Conservation (phyloP, 2,888 invertebrate genomes). For the Mythimna albipuncta region DNA sequence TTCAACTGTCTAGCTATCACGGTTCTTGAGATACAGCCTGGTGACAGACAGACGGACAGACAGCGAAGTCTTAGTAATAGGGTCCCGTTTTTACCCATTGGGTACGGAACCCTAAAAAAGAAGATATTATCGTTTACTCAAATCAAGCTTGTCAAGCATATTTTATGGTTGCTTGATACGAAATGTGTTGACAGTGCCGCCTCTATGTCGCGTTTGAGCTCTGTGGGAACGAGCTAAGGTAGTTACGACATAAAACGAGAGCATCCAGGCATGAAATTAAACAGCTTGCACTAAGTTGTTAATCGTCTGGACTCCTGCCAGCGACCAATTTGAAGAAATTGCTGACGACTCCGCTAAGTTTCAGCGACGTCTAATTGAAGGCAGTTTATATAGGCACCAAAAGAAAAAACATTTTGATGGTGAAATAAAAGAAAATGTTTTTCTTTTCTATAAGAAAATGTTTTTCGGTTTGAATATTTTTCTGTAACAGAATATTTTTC, state of each 20-base stretch:
- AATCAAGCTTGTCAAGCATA: too few species aligned
- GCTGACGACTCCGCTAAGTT: slow-evolving; percentile 74
- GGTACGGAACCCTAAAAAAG: too few species aligned
- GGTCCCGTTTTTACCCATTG: too few species aligned
- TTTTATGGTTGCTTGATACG: background rate
- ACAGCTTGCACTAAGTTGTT: slow-evolving; percentile 86
- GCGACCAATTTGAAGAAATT: slow-evolving; percentile 83
- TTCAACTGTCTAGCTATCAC: too few species aligned
- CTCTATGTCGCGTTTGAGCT: background rate
- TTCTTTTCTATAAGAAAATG: background rate
- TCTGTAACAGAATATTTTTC: too few species aligned
- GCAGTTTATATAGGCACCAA: slow-evolving; percentile 32
- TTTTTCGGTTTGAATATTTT: too few species aligned
- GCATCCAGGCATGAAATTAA: slow-evolving; percentile 86
- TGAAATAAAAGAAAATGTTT: slow-evolving; percentile 19
- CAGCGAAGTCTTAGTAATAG: too few species aligned
- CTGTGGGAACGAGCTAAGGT: slow-evolving; percentile 8
- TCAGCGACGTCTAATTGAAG: slow-evolving; percentile 62
- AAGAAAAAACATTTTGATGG: slow-evolving; percentile 32
- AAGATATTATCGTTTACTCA: too few species aligned
- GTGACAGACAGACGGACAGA: too few species aligned
- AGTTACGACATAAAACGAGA: slow-evolving; percentile 66
- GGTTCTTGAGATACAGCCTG: too few species aligned
- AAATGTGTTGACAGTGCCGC: background rate
- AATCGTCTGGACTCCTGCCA: slow-evolving; percentile 85